Percentiles rank a stretch among this genome's conserved stretches.
phyloP scores from a whole-genome alignment of 2,113 vertebrate species.

The Toxostoma redivivum region DNA sequence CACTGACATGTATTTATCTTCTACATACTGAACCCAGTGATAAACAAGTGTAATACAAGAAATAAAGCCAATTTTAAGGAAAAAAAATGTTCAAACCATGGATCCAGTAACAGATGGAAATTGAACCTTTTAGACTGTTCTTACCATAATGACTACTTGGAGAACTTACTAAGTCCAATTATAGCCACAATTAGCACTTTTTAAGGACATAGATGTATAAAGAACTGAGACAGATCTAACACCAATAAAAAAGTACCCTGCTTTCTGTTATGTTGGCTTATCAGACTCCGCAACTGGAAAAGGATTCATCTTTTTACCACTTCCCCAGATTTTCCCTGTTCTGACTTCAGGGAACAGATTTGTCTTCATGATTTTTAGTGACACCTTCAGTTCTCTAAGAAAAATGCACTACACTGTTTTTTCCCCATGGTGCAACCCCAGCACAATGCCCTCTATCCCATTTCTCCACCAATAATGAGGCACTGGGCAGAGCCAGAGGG shows the following conservation, averaged over 20 bases:
- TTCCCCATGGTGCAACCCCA: not conserved
- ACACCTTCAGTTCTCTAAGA: conserved; percentile 57
- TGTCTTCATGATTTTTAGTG: conserved; percentile 52
- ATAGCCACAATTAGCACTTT: conserved; percentile 51
- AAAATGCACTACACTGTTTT: conserved; percentile 14
- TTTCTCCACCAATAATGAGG: not conserved
- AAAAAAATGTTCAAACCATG: not conserved
- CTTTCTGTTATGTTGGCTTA: not conserved
- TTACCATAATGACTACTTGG: conserved; percentile 38
- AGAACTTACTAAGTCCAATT: conserved; percentile 43
- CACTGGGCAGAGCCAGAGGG: not conserved
- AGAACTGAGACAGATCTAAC: conserved; percentile 2
- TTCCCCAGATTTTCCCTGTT: not conserved
- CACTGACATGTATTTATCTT: not conserved
- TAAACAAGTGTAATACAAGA: conserved; percentile 8
- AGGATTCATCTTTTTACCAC: not conserved
- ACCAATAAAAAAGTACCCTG: not conserved
- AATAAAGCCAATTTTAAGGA: conserved; percentile 20
- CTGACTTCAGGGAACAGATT: not conserved
- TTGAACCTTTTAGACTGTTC: conserved; percentile 32
- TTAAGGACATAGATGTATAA: not conserved
- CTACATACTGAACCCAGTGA: not conserved
- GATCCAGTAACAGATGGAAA: conserved; percentile 55
- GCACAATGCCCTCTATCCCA: not conserved
- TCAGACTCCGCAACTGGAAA: not conserved